Evolutionary conservation across 2,888 invertebrate species (phyloP), one percentile per base, ranked within the genome.

Genomic region (Archaeoteleia sp.): DNA sequence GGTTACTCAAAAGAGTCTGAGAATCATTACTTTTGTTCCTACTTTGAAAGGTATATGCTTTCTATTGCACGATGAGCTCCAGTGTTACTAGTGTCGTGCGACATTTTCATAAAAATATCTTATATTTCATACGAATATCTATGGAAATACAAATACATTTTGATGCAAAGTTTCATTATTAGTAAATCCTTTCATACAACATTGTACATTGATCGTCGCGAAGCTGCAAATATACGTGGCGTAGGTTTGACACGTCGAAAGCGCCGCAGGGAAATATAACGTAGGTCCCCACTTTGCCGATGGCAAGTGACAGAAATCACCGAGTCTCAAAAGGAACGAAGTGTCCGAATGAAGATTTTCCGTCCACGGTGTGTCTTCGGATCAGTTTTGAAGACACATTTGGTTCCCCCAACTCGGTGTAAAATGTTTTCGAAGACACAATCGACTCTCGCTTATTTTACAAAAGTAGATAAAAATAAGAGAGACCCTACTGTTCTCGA

Each of bases 121-220:
- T 42, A 58, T 45, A 25, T 49, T 49, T 42, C 20, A 49, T 57
- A 46, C 39, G 29, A 40, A 65, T 46, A 37, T 9, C 25, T 30
- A 13, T 57, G 57, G 58, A 20, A 58, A 65, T 65, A 66, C 66
- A 58, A 66, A 66, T 58, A 66, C 58, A 58, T 58, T 66, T 66
- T 66, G 51, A 58, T 66, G 58, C 40, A 66, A 58, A 58, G 46
- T 66, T 53, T 58, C 58, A 54, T 66, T 58, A 58, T 58, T 43
- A 58, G 58, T 66, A 58, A 66, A 58, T 66, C 46, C 46, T 53
- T 37, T 58, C 57, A 49, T 37, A 66, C 57, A 46, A 66, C 58
- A 53, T 66, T 42, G 53, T 40, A 58, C 51, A 54, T 46, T 46
- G 58, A 66, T 66, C 53, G 51, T 58, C 58, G 53, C 65, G 46